Evolutionary conservation across 2,113 vertebrate genomes (phyloP).

Genomic region (Okapia johnstoni): DNA sequence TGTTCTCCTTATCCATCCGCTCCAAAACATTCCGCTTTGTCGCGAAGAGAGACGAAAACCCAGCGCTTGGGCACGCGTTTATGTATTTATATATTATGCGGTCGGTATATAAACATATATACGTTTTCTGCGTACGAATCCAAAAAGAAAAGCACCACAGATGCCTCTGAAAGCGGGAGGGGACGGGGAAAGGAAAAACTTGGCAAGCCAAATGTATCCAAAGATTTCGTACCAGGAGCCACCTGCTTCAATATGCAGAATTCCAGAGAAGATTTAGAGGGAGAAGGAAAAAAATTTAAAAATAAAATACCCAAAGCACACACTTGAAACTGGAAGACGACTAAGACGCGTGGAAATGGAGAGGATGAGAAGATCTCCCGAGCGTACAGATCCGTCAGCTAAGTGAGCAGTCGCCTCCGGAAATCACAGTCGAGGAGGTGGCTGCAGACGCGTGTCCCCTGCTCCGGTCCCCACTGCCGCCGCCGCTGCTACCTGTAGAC

Average conservation of each 20-base stretch:
- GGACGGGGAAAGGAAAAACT: conserved; percentile 69
- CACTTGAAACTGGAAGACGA: conserved; percentile 58
- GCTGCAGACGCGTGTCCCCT: conserved; percentile 57
- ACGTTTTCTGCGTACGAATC: conserved; percentile 61
- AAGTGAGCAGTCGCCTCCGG: conserved; percentile 59
- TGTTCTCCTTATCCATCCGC: conserved; percentile 73
- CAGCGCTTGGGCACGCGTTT: neutral
- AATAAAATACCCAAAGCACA: conserved; percentile 49
- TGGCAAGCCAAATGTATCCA: conserved; percentile 78
- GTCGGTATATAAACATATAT: conserved; percentile 37
- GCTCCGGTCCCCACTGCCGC: conserved; percentile 36
- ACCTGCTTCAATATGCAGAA: conserved; percentile 59
- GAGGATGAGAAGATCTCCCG: conserved; percentile 16
- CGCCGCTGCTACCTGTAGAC: conserved; percentile 75
- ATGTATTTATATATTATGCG: conserved; percentile 28
- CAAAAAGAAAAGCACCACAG: conserved; percentile 54
- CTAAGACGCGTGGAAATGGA: conserved; percentile 48
- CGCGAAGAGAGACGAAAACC: conserved; percentile 11
- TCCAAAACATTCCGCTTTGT: conserved; percentile 73
- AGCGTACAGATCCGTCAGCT: conserved; percentile 55
- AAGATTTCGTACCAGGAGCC: conserved; percentile 55
- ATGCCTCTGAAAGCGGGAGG: conserved; percentile 43
- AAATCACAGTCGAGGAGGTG: conserved; percentile 43
- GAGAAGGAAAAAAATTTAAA: neutral
- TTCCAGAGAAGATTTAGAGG: conserved; percentile 60